Percentiles rank a stretch among this genome's conserved stretches.
phyloP scores from a whole-genome alignment of 2,797 vertebrate species.

The Sebastes glaucus region DNA sequence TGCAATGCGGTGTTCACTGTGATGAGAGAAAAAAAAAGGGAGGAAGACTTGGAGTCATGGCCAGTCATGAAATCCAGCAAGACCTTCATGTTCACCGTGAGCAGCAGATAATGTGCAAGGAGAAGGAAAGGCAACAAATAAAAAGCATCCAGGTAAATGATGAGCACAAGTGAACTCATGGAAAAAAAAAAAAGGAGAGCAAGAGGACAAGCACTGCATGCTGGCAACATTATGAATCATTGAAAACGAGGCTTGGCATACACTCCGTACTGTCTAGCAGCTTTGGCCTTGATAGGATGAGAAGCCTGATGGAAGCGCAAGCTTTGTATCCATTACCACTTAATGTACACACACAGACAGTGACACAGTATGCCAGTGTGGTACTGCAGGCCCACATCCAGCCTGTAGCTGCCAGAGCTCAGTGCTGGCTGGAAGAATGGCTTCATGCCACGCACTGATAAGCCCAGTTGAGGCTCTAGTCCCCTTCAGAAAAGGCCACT shows the following conservation, averaged over 20 bases:
- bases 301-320: conserved; percentile 28
- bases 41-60: not conserved
- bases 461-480: conserved; percentile 10
- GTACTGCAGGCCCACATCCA: conserved; percentile 26
- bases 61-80: not conserved
- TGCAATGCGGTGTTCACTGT: not conserved
- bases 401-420: conserved; percentile 22
- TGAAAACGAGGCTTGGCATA: conserved; percentile 43
- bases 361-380: conserved; percentile 18
- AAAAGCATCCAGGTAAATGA: not conserved
- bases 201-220: conserved; percentile 25
- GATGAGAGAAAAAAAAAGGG: not conserved
- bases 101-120: not conserved
- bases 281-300: conserved; percentile 48
- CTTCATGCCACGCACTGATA: conserved; percentile 34
- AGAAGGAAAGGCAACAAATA: not conserved
- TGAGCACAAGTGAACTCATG: not conserved
- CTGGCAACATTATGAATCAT: conserved; percentile 38
- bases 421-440: conserved; percentile 23
- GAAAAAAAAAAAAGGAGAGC: not conserved
- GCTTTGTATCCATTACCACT: conserved; percentile 47
- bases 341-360: conserved; percentile 25
- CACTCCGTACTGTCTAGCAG: conserved; percentile 30
- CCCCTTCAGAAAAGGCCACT: conserved; percentile 22
- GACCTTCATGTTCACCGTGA: not conserved